Base-by-base conservation (phyloP, 2,888 invertebrate genomes). In the Xestia xanthographa region DNA sequence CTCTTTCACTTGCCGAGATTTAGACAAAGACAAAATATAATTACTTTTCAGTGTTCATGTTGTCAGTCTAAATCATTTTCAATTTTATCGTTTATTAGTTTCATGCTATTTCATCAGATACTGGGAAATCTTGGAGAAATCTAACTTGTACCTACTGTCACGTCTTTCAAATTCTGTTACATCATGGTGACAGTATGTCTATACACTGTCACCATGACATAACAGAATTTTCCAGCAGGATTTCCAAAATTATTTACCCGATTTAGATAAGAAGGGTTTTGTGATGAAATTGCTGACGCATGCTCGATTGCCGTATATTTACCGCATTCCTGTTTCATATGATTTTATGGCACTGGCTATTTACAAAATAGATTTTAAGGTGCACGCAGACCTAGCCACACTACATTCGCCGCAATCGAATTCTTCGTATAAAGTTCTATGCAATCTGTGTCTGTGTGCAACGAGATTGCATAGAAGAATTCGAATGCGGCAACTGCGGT, bases 111-210 rank as follows among this genome's bases (percentile, higher is more conserved):
- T 29, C 41, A 8, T 26, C 50, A 48, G 17, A 17, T 17, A 11
- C 14, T 2, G 43, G 29, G 29, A 43, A 45, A 26, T 38, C 34
- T 77, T 34, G 34, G 34, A 5, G 5, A 34, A 34, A 34, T 34
- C 34, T 34, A 70, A 69, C 43, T n/a, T n/a, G n/a, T n/a, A n/a
- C n/a, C n/a, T 34, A 63, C 34, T 79, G 72, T 71, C 72, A 79
- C 62, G 38, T 20, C 50, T 56, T 53, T 56, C 68, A 48, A 20
- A 45, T 45, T 45, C 43, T 45, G 43, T 45, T 8, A 66, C 20
- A 56, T 41, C 22, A 65, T 45, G 22, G n/a, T 63, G 63, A 56
- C 22, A 60, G 6, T 17, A 14, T 56, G 5, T 56, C 5, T 14
- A 45, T 5, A 14, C 43, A 43, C 14, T 45, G 45, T 45, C 43